A percentile compares a stretch with the other conserved stretches of the same genome.
Conservation (phyloP, 53 echinoderm and acorn worm genomes). For the Glandiceps talaboti region DNA sequence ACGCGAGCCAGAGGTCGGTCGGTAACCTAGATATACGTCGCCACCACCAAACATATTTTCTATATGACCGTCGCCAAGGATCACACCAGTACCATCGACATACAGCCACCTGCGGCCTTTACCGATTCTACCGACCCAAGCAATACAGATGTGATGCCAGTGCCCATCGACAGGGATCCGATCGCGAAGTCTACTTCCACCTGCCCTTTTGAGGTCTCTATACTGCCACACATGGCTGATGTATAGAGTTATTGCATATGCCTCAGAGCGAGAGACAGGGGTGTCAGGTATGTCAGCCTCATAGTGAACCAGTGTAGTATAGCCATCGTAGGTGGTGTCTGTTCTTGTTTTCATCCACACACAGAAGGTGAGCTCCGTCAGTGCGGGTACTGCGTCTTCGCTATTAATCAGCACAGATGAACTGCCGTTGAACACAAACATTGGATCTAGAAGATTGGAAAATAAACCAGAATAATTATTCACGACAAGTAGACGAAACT, state of each 20-base stretch:
- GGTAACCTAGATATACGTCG: not conserved
- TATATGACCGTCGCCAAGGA: not conserved
- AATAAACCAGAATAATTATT: no score
- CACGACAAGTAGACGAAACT: no score
- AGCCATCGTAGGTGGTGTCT: not conserved
- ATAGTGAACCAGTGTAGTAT: not conserved
- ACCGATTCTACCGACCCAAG: not conserved
- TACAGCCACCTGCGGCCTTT: not conserved
- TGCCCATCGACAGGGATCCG: not conserved
- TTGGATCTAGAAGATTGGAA: not conserved
- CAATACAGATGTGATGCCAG: not conserved
- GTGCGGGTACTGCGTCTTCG: not conserved
- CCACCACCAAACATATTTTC: not conserved
- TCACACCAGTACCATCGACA: not conserved
- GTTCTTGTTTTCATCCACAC: not conserved
- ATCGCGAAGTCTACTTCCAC: not conserved
- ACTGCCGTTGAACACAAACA: not conserved
- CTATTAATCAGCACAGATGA: not conserved
- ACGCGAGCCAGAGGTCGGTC: not conserved
- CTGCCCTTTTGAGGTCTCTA: not conserved
- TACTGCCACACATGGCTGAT: not conserved
- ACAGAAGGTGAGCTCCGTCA: not conserved
- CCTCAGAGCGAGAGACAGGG: not conserved
- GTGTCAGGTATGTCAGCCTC: not conserved
- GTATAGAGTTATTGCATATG: not conserved